phyloP scores from a whole-genome alignment of 2,888 invertebrate genomes.

The Geophilus truncorum region DNA sequence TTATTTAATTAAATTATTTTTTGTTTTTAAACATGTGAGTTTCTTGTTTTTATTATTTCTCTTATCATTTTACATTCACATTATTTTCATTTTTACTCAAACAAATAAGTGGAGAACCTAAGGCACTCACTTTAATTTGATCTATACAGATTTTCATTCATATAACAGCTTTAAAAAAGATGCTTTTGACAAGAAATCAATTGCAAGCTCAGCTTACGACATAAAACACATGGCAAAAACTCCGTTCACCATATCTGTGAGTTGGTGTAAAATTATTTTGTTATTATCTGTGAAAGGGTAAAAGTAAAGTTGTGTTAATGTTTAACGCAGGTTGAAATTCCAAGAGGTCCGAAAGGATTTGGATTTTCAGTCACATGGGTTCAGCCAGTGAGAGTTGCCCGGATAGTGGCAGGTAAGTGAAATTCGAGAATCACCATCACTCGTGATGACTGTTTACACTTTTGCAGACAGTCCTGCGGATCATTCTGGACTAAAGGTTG shows the following conservation, averaged over 20 bases:
- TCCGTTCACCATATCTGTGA: conserved; percentile 28
- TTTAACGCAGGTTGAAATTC: conserved; percentile 27
- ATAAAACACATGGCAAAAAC: conserved; percentile 28
- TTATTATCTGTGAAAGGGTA: not conserved
- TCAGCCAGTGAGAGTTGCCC: conserved; percentile 31
- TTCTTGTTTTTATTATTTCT: not conserved
- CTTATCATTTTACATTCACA: not conserved
- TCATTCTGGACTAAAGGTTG: conserved; percentile 28
- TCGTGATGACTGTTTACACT: not conserved
- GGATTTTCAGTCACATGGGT: conserved; percentile 34
- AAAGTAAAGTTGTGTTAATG: no score
- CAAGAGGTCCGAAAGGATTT: conserved; percentile 31
- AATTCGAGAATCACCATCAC: not conserved
- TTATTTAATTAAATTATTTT: not conserved
- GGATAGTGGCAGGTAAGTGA: conserved; percentile 27
- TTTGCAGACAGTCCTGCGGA: conserved; percentile 31
- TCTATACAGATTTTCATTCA: not conserved
- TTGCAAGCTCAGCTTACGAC: not conserved
- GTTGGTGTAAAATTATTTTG: not conserved
- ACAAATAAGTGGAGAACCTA: not conserved
- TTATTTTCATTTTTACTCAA: not conserved
- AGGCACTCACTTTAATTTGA: not conserved
- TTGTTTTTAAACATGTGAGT: not conserved
- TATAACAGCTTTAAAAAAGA: conserved; percentile 10
- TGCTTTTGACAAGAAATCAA: not conserved